Base-by-base conservation (phyloP, 92 coral and sea anemone species). In the Scolanthus callimorphus region DNA sequence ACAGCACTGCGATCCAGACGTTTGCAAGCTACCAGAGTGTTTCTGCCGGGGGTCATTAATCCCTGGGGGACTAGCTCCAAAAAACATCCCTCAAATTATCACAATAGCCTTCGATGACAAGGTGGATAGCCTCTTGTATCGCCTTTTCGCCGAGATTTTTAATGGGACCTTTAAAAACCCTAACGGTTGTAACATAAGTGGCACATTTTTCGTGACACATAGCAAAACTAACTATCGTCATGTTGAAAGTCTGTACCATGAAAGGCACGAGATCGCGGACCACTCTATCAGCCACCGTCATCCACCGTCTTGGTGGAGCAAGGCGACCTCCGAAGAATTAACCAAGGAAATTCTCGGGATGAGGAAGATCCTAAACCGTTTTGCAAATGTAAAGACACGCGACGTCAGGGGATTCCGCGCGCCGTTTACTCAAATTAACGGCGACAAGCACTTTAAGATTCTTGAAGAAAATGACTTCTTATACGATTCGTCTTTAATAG, bases 351-450 rank as follows among this genome's bases (percentile, higher is more conserved):
- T 88, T 49, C 67, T 78, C 51, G 99, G 96, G 3, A 88, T 79
- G 76, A 85, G 70, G 55, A 82, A 88, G 53, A 78, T 94, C 19
- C 60, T 84, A 28, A 57, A 34, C 4, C 88, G 81, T 30, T 75
- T 83, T 77, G 99, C 96, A 0, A 66, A 84, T 21, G 85, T 94
- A 27, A 50, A 67, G 1, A 71, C 52, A 4, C 82, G 63, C 9
- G 90, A 88, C 27, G 85, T 94, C n/a, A 90, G 65, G 1, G 99
- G 99, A 10, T 94, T 84, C 49, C 92, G 99, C 0, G 96, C 80
- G 39, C 99, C 99, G 3, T 94, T 74, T 27, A 47, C 88, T 2
- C 96, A 94, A 62, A 44, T 74, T 8, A 96, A 85, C 8, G 99
- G 99, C 25, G 70, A 94, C 59, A 84, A 83, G 19, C 88, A 88